Base-by-base conservation (phyloP, 2,888 invertebrate species). In the Thera britannica region DNA sequence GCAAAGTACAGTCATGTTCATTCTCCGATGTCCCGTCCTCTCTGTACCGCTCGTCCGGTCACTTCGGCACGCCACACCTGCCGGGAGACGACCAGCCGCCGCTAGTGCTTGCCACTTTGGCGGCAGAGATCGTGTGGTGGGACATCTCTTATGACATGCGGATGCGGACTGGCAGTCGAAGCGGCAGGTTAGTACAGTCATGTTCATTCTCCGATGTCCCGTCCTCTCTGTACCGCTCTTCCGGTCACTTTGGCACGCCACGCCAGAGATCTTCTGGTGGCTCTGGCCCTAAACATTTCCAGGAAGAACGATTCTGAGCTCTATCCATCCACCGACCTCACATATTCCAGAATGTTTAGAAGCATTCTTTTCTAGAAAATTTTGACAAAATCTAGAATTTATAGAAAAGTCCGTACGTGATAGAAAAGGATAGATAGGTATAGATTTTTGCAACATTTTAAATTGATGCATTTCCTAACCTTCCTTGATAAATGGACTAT, bases 61-160 rank as follows among this genome's bases (percentile, higher is more conserved):
- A 77, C 1, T 71, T 65, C 7, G 65, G 72, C 0, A 72, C 79
- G 2, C 62, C 76, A 2, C 70, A 67, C 1, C 48, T 72, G 2
- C 64, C 75, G 0, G 73, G 72, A 5, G 87, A 86, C 0, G 86
- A 86, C 3, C 84, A 86, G 51, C 87, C 92, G 3, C 94, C 94
- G 0, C 71, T 94, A 2, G 93, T 95, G 44, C 83, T 95, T 48
- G 92, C 95, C 5, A 94, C 94, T 34, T 89, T 95, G 82, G 95
- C 94, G 0, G 89, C 95, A 1, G 95, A 95, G 80, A 90, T 95
- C 38, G 94, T 94, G 0, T 95, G 94, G 94, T 95, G 95, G 95
- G 92, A 95, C 76, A 79, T 94, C 41, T 87, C 89, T 0, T 84
- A 87, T 59, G 71, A 90, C 55, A 85, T 90, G 67, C 86, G 84